Percentiles rank a stretch among this genome's conserved stretches.
phyloP scores from a whole-genome alignment of 37 sponge, comb jelly and placozoan genomes.

The Axinella damicornis region DNA sequence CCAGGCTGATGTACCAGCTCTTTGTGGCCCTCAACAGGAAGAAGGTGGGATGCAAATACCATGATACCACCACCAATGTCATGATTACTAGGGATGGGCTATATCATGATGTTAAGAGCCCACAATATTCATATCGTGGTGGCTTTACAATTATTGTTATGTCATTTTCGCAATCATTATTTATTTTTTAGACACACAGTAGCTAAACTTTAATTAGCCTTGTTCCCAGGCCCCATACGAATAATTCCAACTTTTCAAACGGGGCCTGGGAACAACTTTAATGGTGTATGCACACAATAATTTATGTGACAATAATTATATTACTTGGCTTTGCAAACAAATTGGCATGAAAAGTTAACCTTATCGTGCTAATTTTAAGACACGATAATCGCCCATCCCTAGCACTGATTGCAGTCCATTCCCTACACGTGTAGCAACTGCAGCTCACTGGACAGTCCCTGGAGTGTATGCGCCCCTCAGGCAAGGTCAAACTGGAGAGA shows the following conservation, averaged over 20 bases:
- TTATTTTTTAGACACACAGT: no score
- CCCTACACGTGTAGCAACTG: constrained; percentile 24
- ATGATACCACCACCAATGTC: background rate
- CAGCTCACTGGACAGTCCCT: constrained; percentile 81
- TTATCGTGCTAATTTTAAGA: background rate
- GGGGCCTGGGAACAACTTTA: no score
- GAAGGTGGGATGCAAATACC: constrained; percentile 24
- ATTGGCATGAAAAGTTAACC: no score
- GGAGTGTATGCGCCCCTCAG: constrained; percentile 67
- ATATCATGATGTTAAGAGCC: no score
- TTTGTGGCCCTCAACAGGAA: constrained; percentile 88
- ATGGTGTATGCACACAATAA: no score
- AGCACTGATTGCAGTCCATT: background rate
- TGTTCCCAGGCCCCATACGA: no score
- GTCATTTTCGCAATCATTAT: no score
- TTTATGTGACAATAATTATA: no score
- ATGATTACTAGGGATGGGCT: background rate
- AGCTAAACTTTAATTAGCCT: constrained; percentile 4
- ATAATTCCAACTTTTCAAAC: no score
- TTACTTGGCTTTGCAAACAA: no score
- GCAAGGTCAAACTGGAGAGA: constrained; percentile 73
- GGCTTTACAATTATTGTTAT: no score
- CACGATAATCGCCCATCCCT: background rate
- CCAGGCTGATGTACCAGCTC: constrained; percentile 85
- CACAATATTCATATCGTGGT: no score